phyloP scores from a whole-genome alignment of 1,140 invertebrate species.

The Notospermus geniculatus region DNA sequence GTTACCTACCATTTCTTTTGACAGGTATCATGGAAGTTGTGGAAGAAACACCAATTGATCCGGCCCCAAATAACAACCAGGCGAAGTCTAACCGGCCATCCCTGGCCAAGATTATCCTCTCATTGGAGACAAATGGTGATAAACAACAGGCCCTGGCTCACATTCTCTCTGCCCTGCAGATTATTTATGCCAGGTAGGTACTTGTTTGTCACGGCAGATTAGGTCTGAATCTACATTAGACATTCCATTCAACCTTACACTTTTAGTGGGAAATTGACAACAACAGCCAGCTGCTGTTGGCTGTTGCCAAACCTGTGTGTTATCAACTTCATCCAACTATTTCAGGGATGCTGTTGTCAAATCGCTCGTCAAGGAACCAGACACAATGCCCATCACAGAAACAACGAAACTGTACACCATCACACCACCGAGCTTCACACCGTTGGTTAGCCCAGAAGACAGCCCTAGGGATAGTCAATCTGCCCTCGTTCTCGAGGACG shows the following conservation, averaged over 20 bases:
- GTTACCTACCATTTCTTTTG: no score
- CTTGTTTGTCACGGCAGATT: no score
- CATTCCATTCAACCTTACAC: no score
- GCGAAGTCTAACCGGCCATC: constrained; percentile 57
- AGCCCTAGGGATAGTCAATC: constrained; percentile 4
- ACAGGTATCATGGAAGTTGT: no score
- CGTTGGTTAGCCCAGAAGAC: constrained; percentile 1
- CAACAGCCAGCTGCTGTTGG: no score
- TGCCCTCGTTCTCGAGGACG: background rate
- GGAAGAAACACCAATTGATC: no score
- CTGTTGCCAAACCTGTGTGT: no score
- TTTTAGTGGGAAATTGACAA: no score
- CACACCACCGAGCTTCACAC: background rate
- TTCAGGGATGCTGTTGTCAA: constrained; percentile 69
- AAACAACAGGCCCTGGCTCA: constrained; percentile 87
- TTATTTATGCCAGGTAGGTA: constrained; percentile 63
- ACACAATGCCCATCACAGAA: constrained; percentile 61
- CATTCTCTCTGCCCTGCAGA: constrained; percentile 82
- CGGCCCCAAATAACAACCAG: constrained; percentile 19
- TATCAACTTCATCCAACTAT: no score
- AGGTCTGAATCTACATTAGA: no score
- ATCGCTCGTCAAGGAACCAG: constrained; percentile 34
- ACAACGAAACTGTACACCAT: constrained; percentile 35
- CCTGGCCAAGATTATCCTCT: constrained; percentile 78
- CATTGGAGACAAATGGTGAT: constrained; percentile 77